Base-by-base conservation (phyloP, 2,113 vertebrate species). In the Steatornis caripensis region DNA sequence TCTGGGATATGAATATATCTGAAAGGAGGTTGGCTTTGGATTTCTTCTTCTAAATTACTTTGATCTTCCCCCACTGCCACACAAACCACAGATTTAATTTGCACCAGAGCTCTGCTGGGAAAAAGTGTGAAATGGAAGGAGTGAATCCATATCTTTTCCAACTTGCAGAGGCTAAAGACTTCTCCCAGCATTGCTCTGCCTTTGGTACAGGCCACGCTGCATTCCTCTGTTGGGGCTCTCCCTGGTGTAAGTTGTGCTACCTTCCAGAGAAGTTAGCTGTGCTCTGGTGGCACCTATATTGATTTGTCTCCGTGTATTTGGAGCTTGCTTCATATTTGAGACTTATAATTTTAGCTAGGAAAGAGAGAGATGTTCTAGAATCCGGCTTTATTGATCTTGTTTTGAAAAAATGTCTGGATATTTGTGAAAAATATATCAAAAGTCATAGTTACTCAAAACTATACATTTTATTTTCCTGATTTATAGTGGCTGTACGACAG, bases 121-220 rank as follows among this genome's bases (percentile, higher is more conserved):
- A 36, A 43, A 66, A 51, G 6, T 19, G 30, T 65, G 72, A 57
- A 58, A 53, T 30, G 27, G 17, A 54, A 26, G 48, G 39, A 36
- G 21, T 14, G 34, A 89, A 70, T 70, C 69, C 24, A 0, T 65
- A 30, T 24, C 30, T 84, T 62, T 69, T 57, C 37, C 68, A 70
- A 3, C 45, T 45, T 90, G 27, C 26, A 27, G 60, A 78, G 24
- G 30, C 41, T 57, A 41, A 74, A 84, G 13, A 16, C 36, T 84
- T 46, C 48, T 70, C 34, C 9, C 18, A 65, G 64, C 55, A 9
- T 32, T 65, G 34, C 64, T 83, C 21, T 72, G 65, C 54, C 34
- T 34, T 53, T 48, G 21, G 48, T 51, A 13, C 1, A 1, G 30
- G 23, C 23, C 41, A 17, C 1, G 0, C 41, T 46, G 36, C 34